Conservation (phyloP, 2,888 invertebrate genomes). For the Hedya salicella region DNA sequence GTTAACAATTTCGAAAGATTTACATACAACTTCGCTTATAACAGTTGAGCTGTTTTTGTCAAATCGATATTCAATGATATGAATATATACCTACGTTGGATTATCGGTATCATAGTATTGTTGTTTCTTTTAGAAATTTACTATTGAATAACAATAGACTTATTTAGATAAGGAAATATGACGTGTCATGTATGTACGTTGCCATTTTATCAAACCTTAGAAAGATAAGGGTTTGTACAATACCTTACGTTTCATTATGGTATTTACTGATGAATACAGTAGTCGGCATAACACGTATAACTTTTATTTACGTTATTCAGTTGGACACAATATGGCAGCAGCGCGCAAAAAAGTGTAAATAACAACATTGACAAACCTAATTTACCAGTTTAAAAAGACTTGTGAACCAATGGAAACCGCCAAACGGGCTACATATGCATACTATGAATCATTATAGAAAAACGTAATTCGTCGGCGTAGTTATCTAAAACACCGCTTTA, state of each 20-base stretch:
- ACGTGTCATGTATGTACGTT: conserved; percentile 18
- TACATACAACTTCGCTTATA: not conserved
- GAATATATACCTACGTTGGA: not conserved
- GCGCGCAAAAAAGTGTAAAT: not conserved
- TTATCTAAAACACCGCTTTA: conserved; percentile 14
- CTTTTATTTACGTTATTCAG: not conserved
- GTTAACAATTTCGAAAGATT: not conserved
- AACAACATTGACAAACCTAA: conserved; percentile 2
- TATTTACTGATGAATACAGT: not conserved
- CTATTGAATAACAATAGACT: conserved; percentile 25
- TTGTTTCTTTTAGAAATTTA: conserved; percentile 5
- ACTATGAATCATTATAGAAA: not conserved
- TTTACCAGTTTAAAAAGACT: conserved; percentile 9
- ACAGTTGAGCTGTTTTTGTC: not conserved
- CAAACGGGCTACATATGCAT: conserved; percentile 1
- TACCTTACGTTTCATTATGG: not conserved
- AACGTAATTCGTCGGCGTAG: conserved; percentile 3
- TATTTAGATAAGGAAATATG: conserved; percentile 1
- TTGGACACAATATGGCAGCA: not conserved
- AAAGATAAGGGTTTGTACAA: conserved; percentile 3
- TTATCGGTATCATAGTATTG: not conserved
- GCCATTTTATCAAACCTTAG: conserved; percentile 9
- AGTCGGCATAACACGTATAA: no score
- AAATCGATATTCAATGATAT: not conserved
- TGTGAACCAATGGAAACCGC: conserved; percentile 11